Percentiles rank a stretch among this genome's conserved stretches.
phyloP scores from a whole-genome alignment of 1,140 invertebrate species.

The Daktulosphaira vitifoliae region DNA sequence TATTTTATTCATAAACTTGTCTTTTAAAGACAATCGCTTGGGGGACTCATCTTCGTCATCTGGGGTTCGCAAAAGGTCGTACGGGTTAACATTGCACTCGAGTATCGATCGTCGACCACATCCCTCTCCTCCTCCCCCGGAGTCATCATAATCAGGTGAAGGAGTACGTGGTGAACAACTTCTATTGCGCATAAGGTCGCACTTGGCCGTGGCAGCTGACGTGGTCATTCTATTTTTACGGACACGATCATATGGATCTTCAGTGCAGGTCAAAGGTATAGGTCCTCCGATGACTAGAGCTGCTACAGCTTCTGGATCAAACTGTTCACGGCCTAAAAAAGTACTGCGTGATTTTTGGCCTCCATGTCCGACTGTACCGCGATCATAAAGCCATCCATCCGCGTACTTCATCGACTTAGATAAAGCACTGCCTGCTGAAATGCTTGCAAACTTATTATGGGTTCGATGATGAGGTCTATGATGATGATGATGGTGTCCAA shows the following conservation, averaged over 20 bases:
- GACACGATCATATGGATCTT: conserved; percentile 72
- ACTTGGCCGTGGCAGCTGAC: conserved; percentile 49
- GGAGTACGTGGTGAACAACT: conserved; percentile 42
- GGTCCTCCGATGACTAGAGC: conserved; percentile 71
- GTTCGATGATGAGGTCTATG: conserved; percentile 25
- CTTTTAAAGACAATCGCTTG: conserved; percentile 36
- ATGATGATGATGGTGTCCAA: conserved; percentile 3
- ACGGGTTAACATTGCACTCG: conserved; percentile 76
- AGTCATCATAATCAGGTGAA: conserved; percentile 37
- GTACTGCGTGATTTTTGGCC: conserved; percentile 42
- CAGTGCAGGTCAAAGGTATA: conserved; percentile 47
- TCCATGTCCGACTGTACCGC: conserved; percentile 40
- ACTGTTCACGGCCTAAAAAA: conserved; percentile 48
- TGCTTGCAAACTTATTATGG: conserved; percentile 40
- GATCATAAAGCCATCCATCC: conserved; percentile 72
- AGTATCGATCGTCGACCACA: conserved; percentile 54
- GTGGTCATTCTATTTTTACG: conserved; percentile 57
- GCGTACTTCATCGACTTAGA: conserved; percentile 74
- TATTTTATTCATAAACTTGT: conserved; percentile 30
- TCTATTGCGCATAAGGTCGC: conserved; percentile 47
- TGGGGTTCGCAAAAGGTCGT: conserved; percentile 56
- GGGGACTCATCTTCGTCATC: conserved; percentile 42
- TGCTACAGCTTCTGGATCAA: conserved; percentile 50
- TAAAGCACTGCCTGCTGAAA: conserved; percentile 50
- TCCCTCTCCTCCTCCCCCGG: conserved; percentile 9